These are phyloP conservation scores for Myathropa florea DNA, from an alignment of 2,888 invertebrate genomes.

Conservation along the genomic window DNA sequence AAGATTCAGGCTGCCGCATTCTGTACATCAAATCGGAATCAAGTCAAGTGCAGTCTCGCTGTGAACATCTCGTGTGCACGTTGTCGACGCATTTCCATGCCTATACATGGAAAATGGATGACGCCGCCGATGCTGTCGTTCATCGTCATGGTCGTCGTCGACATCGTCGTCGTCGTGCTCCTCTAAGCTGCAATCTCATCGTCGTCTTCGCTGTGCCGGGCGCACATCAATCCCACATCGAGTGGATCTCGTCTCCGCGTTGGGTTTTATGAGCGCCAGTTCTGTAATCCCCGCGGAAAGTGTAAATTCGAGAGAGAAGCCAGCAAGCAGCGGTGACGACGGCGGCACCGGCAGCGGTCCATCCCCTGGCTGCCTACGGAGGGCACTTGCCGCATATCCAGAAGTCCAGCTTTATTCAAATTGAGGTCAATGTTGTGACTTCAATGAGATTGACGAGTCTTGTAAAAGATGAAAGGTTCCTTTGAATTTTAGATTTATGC, in stretches of 20 bases:
- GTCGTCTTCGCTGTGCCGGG: not conserved
- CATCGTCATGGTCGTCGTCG: constrained; percentile 2
- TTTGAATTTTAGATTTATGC: constrained; percentile 70
- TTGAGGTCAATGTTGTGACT: constrained; percentile 71
- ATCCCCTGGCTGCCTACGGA: not conserved
- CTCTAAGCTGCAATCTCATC: constrained; percentile 45
- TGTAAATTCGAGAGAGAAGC: constrained; percentile 66
- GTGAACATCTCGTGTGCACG: constrained; percentile 36
- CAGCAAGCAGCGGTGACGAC: not conserved
- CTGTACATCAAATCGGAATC: constrained; percentile 63
- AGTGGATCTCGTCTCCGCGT: not conserved
- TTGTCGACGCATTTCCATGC: constrained; percentile 57
- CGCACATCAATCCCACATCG: constrained; percentile 31
- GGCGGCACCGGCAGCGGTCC: not conserved
- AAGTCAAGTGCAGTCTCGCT: constrained; percentile 64
- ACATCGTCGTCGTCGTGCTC: constrained; percentile 26
- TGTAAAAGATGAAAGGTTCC: constrained; percentile 69
- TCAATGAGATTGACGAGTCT: constrained; percentile 70
- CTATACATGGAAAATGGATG: constrained; percentile 66
- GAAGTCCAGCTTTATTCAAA: constrained; percentile 63
- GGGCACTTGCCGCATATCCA: constrained; percentile 2
- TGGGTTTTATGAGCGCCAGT: constrained; percentile 60
- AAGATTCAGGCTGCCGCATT: constrained; percentile 67
- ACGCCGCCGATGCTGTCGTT: constrained; percentile 44
- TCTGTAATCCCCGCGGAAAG: constrained; percentile 48